Base-by-base conservation (phyloP, 1,140 invertebrate genomes). In the Globodera rostochiensis region DNA sequence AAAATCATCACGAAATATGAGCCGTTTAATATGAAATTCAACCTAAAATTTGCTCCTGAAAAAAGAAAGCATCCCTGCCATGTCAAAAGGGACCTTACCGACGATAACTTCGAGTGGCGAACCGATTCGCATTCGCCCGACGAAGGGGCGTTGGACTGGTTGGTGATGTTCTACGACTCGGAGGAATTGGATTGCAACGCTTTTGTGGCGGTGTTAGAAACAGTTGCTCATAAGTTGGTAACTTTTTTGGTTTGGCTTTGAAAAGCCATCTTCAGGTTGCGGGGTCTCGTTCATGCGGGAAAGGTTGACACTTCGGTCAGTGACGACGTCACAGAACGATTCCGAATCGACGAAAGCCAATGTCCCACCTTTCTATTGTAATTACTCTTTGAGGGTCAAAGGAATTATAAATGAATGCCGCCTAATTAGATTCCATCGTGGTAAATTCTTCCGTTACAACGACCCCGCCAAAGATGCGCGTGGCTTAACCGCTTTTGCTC, bases 161-260 rank as follows among this genome's bases (percentile, higher is more conserved):
- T 89, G 82, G 89, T 89, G n/a, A 90, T 89, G 89, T 89, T 89
- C 74, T 89, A 90, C 79, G 88, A 89, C 73, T 85, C 87, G 13
- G 87, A 89, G 25, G 88, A 89, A 46, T 74, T 81, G 47, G 88
- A 87, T 73, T 90, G 89, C 67, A 87, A 88, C 79, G 82, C 88
- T 13, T 89, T 90, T 73, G 79, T 89, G 66, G 79, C 88, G 19
- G 66, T 84, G 46, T 89, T 84, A 83, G 88, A 89, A 74, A 90
- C 89, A 15, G 88, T 90, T 15, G 88, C 88, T 13, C 88, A 89
- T 70, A 90, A 90, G 87, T 86, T 36, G 25, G n/a, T 21, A n/a
- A 46, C 53, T 67, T 82, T 21, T 66, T 15, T 3, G 1, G 36
- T 36, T 66, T 13, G 60, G 21, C 3, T 13, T 21, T 66, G 19